Base-by-base conservation (phyloP, 2,888 invertebrate genomes). In the Deilephila porcellus region DNA sequence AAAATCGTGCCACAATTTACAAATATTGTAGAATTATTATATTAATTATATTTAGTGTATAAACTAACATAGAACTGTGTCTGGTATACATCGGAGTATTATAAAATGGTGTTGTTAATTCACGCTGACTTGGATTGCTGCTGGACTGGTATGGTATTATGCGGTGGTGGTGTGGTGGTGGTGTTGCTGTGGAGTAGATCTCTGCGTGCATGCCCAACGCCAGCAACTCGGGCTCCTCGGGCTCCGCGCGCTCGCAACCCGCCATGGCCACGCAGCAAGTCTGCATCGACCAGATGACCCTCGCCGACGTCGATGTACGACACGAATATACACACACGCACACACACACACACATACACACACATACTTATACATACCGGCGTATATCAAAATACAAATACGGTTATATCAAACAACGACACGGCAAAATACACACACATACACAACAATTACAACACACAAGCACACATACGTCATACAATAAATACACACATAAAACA, bases 221-320 rank as follows among this genome's bases (percentile, higher is more conserved):
- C 37, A 75, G 79, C 83, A 71, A 78, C 82, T 45, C 45, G 75
- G 75, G 84, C 71, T 76, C 80, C 74, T 89, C 81, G 81, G 11
- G 76, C 84, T 80, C 74, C 80, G 82, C 84, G 45, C 45, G 45
- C 14, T 94, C 93, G 78, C 91, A 94, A 76, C 91, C 95, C 70
- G 96, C 95, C 81, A 94, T 96, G 71, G 92, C 95, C 79, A 85
- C 96, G 86, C 96, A 96, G 88, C 97, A 97, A 96, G 97, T 97
- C 94, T 97, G 97, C 97, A 96, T 97, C 92, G 97, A 97, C 90
- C 96, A 96, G 95, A 96, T 97, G 96, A 95, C 96, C 86, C 96
- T 96, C 83, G 94, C 95, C 77, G 97, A 97, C 90, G 96, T 97
- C 88, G 97, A 97, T 96, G 97, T 97, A 96, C 94, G 96, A 4